Evolutionary conservation across 2,113 vertebrate genomes (phyloP).

Genomic region (Paramisgurnus dabryanus): DNA sequence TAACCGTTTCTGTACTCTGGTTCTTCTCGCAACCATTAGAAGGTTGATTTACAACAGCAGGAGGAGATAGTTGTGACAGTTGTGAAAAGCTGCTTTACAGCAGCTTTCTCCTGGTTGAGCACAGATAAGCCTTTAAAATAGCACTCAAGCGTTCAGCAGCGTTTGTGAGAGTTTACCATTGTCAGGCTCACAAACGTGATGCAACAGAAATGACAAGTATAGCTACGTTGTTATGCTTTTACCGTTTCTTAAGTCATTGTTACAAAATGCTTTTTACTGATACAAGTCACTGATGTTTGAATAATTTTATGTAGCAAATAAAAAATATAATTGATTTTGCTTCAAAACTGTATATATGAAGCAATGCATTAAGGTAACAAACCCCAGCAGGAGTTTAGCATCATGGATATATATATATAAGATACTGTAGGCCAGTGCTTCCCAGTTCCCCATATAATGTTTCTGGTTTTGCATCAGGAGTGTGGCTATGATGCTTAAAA

Average conservation of each 20-base stretch:
- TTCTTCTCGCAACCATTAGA: slow-evolving; percentile 41
- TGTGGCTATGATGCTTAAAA: too few relatives aligned
- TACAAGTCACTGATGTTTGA: too few relatives aligned
- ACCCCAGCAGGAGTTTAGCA: slow-evolving; percentile 43
- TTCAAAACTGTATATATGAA: too few relatives aligned
- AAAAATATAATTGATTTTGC: too few relatives aligned
- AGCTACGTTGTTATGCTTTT: not conserved
- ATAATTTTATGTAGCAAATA: too few relatives aligned
- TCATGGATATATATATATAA: not conserved
- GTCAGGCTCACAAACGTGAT: slow-evolving; percentile 14
- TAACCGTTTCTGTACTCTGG: slow-evolving; percentile 41
- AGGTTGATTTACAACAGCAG: slow-evolving; percentile 43
- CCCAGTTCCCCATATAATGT: too few relatives aligned
- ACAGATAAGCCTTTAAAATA: slow-evolving; percentile 41
- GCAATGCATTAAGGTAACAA: slow-evolving; percentile 44
- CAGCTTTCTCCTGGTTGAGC: slow-evolving; percentile 27
- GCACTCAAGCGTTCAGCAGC: slow-evolving; percentile 17
- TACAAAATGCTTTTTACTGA: not conserved
- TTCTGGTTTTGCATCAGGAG: too few relatives aligned
- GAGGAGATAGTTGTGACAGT: slow-evolving; percentile 48
- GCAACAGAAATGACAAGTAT: slow-evolving; percentile 31
- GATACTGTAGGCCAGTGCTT: too few relatives aligned
- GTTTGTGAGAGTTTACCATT: slow-evolving; percentile 1
- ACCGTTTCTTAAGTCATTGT: not conserved
- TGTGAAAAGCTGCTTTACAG: slow-evolving; percentile 43